These are phyloP conservation scores for Leucozona laternaria DNA, from an alignment of 2,888 invertebrate genomes.

Conservation along the genomic window DNA sequence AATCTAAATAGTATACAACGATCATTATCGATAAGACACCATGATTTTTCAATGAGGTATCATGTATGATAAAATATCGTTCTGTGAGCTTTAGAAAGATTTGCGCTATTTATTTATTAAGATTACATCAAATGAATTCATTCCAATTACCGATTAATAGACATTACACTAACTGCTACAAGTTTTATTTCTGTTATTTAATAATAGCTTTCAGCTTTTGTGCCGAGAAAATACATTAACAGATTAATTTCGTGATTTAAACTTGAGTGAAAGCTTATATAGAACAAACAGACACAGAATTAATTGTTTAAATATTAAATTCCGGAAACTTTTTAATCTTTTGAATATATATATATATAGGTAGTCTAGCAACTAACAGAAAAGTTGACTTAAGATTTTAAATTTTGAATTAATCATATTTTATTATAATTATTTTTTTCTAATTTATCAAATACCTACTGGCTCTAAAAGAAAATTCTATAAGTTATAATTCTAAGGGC, in stretches of 20 bases:
- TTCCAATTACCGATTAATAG: conserved; percentile 42
- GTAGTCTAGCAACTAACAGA: no score
- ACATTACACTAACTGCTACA: neutral
- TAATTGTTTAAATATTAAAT: neutral
- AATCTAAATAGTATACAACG: neutral
- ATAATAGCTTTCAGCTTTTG: conserved; percentile 4
- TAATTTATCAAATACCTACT: no score
- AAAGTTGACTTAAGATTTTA: no score
- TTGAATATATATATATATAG: no score
- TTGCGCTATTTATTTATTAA: neutral
- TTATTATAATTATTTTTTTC: no score
- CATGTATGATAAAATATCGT: neutral
- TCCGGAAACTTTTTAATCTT: no score
- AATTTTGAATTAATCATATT: no score
- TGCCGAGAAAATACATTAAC: neutral
- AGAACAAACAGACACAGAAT: neutral
- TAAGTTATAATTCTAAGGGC: no score
- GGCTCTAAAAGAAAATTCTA: no score
- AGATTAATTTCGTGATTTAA: neutral
- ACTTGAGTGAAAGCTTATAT: neutral
- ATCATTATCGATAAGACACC: neutral
- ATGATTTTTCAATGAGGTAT: neutral
- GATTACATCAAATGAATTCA: conserved; percentile 29
- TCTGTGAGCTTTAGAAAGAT: neutral
- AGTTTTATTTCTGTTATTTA: neutral